Evolutionary conservation across 92 coral and sea anemone species (phyloP).

Genomic region (Montipora capitata): DNA sequence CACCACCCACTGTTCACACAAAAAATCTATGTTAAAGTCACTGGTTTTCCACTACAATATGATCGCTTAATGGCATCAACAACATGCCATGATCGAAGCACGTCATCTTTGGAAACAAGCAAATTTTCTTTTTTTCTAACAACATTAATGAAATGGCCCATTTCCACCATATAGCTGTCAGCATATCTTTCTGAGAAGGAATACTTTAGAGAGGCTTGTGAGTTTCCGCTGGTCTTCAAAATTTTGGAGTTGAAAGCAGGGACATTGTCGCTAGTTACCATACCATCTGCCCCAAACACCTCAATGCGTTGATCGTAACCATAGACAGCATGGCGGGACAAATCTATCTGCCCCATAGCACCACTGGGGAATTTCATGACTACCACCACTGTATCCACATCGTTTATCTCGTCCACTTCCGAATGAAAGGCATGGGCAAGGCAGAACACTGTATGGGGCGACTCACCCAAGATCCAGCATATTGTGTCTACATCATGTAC

Average conservation of each 20-base stretch:
- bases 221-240: conserved; percentile 52
- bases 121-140: conserved; percentile 74
- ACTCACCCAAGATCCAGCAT: conserved; percentile 83
- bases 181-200: conserved; percentile 80
- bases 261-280: conserved; percentile 85
- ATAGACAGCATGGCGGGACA: conserved; percentile 84
- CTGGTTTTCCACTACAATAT: conserved; percentile 64
- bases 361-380: conserved; percentile 96
- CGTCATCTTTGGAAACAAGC: conserved; percentile 71
- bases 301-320: conserved; percentile 96
- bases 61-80: conserved; percentile 89
- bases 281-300: conserved; percentile 91
- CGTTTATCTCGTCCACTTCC: conserved; percentile 72
- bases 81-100: conserved; percentile 74
- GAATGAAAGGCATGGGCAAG: conserved; percentile 86
- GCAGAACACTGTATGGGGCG: conserved; percentile 85
- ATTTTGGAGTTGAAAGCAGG: conserved; percentile 33
- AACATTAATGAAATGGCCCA: conserved; percentile 82
- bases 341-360: conserved; percentile 82
- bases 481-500: conserved; percentile 92
- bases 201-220: conserved; percentile 30
- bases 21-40: too few species aligned
- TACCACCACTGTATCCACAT: conserved; percentile 90
- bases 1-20: too few species aligned
- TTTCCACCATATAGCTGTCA: conserved; percentile 47